Conservation (phyloP, 2,113 vertebrate species). For the Tupaia chinensis region DNA sequence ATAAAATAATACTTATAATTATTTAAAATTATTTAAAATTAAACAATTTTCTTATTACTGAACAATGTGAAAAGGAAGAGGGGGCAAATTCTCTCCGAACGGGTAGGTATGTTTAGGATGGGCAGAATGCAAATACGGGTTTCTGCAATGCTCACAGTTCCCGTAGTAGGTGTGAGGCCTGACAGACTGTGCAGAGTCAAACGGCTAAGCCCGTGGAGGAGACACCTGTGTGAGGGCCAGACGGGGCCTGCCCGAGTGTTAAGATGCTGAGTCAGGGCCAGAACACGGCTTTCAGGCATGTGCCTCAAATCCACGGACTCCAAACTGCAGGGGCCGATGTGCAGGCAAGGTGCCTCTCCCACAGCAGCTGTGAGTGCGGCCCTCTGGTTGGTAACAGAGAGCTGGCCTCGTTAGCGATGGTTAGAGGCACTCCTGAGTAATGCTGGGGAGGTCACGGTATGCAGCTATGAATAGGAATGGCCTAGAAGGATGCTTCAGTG, state of each 20-base stretch:
- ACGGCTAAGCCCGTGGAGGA: background rate
- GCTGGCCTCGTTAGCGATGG: background rate
- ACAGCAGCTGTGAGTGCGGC: background rate
- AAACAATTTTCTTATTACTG: background rate
- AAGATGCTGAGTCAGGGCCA: background rate
- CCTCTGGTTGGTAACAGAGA: background rate
- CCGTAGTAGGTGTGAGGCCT: background rate
- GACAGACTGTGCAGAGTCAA: background rate
- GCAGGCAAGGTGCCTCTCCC: conserved; percentile 31
- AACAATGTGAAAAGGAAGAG: background rate
- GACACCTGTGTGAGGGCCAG: background rate
- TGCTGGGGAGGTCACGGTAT: background rate
- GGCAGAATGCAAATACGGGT: background rate
- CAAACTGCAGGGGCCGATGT: background rate
- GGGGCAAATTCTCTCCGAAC: background rate
- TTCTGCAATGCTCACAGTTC: background rate
- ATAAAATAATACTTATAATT: too few species aligned
- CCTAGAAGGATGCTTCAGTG: background rate
- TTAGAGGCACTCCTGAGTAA: background rate
- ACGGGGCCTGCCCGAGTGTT: background rate
- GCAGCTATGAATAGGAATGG: background rate
- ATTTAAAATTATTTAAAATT: too few species aligned
- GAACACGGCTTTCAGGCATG: background rate
- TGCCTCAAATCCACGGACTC: background rate
- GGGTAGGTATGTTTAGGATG: background rate